Base-by-base conservation (phyloP, 92 coral and sea anemone genomes). In the Actinernus sp. region DNA sequence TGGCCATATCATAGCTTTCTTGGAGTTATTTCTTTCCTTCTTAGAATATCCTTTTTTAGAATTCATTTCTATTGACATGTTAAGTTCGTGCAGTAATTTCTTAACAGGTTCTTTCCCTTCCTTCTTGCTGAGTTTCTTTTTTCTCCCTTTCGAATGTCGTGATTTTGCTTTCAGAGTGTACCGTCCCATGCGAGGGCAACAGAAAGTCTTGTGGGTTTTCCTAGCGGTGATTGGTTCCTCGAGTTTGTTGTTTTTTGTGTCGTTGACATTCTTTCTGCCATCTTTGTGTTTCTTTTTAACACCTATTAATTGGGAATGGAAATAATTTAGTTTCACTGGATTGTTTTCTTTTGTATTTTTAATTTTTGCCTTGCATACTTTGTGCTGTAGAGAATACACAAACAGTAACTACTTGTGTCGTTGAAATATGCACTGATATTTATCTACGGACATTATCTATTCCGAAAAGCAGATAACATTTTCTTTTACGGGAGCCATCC, bases 1-100 rank as follows among this genome's bases (percentile, higher is more conserved):
- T 31, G 97, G 97, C 97, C 97, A 90, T 38, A 90, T 90, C 97
- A 90, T 90, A 11, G 97, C 97, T 54, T 90, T 90, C 63, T 89
- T 89, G 36, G 80, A 62, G 44, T 69, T 52, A 28, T 63, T 49
- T 48, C 27, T 74, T 2, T 70, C 56, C 49, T 74, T 64, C 49
- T 24, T 39, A 30, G 57, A 63, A 7, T 29, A 41, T n/a, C 23
- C 58, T 2, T 1, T 21, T 49, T 16, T 23, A 26, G 26, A 21
- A 18, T 32, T 17, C 13, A 48, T 37, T 11, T 9, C 22, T 49
- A 65, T 65, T 23, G 58, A 65, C 23, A 11, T 49, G 32, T 51
- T 65, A 19, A 65, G 52, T 25, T 65, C 59, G 0, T n/a, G 51
- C 25, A 65, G 13, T 3, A 65, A 22, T 32, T 33, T 49, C 13